Evolutionary conservation across 2,888 invertebrate species (phyloP).

Genomic region (Phymatocera aterrima): DNA sequence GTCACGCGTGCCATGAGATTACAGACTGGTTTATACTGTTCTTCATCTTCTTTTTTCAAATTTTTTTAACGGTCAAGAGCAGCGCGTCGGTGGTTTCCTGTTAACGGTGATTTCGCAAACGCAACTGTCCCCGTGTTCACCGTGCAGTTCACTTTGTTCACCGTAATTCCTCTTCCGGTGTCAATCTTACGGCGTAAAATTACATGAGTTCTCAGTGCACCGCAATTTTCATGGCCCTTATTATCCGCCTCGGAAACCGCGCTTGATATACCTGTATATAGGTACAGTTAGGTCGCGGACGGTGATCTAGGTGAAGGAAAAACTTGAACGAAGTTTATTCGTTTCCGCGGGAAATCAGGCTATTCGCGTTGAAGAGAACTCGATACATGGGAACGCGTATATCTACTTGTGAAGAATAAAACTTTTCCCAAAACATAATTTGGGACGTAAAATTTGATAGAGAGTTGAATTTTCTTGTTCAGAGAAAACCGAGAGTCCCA

Average conservation of each 20-base stretch:
- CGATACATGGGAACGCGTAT: not conserved
- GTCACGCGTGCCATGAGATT: slow-evolving; percentile 20
- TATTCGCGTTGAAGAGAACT: too few species aligned
- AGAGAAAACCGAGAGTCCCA: too few species aligned
- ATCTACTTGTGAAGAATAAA: not conserved
- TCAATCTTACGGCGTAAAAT: slow-evolving; percentile 58
- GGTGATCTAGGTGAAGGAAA: slow-evolving; percentile 15
- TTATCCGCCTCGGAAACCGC: slow-evolving; percentile 40
- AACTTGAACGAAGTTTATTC: not conserved
- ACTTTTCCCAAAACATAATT: too few species aligned
- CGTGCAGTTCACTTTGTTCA: not conserved
- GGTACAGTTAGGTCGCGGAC: slow-evolving; percentile 11
- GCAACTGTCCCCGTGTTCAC: slow-evolving; percentile 58
- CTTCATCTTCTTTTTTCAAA: not conserved
- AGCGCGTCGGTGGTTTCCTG: slow-evolving; percentile 53
- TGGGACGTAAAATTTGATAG: too few species aligned
- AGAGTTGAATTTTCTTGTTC: too few species aligned
- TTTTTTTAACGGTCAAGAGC: slow-evolving; percentile 7
- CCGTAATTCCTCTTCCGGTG: slow-evolving; percentile 61
- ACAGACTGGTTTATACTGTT: not conserved
- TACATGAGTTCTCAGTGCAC: slow-evolving; percentile 11
- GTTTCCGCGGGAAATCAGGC: not conserved
- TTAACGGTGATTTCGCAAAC: slow-evolving; percentile 56
- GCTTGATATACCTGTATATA: not conserved
- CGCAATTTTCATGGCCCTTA: slow-evolving; percentile 40